These are phyloP conservation scores for Coilia nasus DNA, from an alignment of 2,797 vertebrate species.

Conservation along the genomic window DNA sequence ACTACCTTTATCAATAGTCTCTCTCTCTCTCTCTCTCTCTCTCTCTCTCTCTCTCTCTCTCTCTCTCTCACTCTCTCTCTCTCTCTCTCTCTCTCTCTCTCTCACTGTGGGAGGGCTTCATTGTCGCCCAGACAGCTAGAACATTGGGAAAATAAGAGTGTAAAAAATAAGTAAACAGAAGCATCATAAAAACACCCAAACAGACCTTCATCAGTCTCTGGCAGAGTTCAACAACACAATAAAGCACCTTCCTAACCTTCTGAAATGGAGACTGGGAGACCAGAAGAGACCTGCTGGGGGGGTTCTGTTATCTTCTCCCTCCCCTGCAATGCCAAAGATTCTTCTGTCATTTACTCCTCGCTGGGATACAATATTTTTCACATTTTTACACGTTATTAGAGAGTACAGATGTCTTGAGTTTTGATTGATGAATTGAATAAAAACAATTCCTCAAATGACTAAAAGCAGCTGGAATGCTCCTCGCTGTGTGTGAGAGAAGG, in stretches of 20 bases:
- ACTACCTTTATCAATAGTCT: too few species aligned
- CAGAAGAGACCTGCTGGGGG: not conserved
- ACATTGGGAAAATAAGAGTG: not conserved
- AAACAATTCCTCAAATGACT: not conserved
- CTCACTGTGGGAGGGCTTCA: not conserved
- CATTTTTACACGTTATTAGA: not conserved
- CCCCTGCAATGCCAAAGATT: not conserved
- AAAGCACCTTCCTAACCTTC: not conserved
- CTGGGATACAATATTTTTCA: not conserved
- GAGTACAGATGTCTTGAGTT: not conserved
- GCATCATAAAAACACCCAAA: not conserved
- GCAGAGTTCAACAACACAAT: not conserved
- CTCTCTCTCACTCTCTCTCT: too few species aligned
- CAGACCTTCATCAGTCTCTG: not conserved
- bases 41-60: too few species aligned
- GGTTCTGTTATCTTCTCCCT: not conserved
- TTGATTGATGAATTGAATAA: not conserved
- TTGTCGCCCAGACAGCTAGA: not conserved
- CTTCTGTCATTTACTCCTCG: not conserved
- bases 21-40: too few species aligned
- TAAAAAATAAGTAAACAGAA: not conserved
- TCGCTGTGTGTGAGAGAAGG: not conserved
- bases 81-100: too few species aligned
- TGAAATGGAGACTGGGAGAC: not conserved
- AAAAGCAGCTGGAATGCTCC: not conserved